Base-by-base conservation (phyloP, 1,140 invertebrate genomes). In the Dendroctonus ponderosae region DNA sequence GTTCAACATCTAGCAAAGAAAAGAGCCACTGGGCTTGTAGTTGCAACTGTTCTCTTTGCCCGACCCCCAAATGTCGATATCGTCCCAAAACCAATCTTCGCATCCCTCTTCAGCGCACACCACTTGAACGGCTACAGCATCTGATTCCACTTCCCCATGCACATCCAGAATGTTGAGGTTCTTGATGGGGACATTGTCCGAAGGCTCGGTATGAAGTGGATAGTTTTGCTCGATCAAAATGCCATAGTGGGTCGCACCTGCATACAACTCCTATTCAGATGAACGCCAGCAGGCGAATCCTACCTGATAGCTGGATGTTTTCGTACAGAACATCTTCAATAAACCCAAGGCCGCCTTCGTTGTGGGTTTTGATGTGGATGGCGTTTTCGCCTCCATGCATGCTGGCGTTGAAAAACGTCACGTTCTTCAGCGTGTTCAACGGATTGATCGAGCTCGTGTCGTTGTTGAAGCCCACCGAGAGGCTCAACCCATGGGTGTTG, bases 191-290 rank as follows among this genome's bases (percentile, higher is more conserved):
- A 57, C 54, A 42, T 57, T 57, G 39, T 57, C 43, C 43, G 5
- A 8, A 5, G 12, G 39, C 11, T 57, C 54, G 5, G 39, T 41
- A 40, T 12, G 6, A 8, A 6, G 11, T n/a, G 54, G 54, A 57
- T 57, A 57, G 38, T 57, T 57, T 57, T 57, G 7, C 14, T 57
- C 54, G 38, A 57, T 57, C 14, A 57, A 42, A 41, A 57, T 57
- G 12, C 54, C 54, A 43, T 41, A 57, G 5, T 41, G 5, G 3
- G 39, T 57, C 0, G 38, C 9, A 6, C 54, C 54, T 57, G 42
- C 2, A n/a, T 54, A 54, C 2, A 5, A 38, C 9, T 38, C 8
- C 15, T 15, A 52, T 52, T 46, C 4, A 46, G 9, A 11, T 46
- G 15, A 51, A 8, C 11, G 15, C 7, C 3, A 51, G 8, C 15